Evolutionary conservation across 2,797 vertebrate genomes (phyloP).

Genomic region (Epinephelus coioides): DNA sequence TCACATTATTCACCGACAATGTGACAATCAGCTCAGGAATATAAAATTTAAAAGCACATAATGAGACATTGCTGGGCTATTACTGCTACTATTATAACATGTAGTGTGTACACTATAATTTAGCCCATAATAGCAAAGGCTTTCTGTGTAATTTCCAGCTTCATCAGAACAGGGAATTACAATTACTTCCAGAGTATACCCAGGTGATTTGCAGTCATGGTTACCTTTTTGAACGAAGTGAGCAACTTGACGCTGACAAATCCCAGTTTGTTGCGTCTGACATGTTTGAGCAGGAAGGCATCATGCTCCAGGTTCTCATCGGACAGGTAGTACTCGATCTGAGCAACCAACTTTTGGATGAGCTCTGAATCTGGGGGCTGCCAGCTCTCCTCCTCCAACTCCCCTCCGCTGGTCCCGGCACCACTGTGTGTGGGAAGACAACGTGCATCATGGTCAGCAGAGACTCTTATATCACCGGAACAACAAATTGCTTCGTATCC

Average conservation of each 20-base stretch:
- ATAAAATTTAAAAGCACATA: neutral
- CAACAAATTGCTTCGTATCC: constrained; percentile 20
- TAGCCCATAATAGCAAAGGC: neutral
- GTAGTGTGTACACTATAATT: neutral
- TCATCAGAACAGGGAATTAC: neutral
- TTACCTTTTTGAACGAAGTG: constrained; percentile 99
- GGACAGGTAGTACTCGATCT: constrained; percentile 98
- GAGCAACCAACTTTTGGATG: constrained; percentile 92
- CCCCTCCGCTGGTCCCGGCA: constrained; percentile 89
- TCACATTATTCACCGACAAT: neutral
- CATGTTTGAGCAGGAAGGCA: constrained; percentile 96
- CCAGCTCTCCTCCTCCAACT: constrained; percentile 95
- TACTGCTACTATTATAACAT: neutral
- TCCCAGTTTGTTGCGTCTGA: constrained; percentile 96
- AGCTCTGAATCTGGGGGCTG: constrained; percentile 92
- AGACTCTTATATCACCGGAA: constrained; percentile 20
- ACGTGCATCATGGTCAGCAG: constrained; percentile 41
- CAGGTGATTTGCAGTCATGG: neutral
- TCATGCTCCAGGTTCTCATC: constrained; percentile 98
- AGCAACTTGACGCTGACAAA: constrained; percentile 98
- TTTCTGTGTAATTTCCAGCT: neutral
- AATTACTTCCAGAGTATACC: neutral
- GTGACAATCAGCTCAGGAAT: neutral
- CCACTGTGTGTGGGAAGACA: constrained; percentile 82
- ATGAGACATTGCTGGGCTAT: constrained; percentile 4